A percentile compares a stretch with the other conserved stretches of the same genome.
These are phyloP conservation scores for Xenotilapia flavipinnis DNA, from an alignment of 2,113 vertebrate genomes.

Conservation along the genomic window DNA sequence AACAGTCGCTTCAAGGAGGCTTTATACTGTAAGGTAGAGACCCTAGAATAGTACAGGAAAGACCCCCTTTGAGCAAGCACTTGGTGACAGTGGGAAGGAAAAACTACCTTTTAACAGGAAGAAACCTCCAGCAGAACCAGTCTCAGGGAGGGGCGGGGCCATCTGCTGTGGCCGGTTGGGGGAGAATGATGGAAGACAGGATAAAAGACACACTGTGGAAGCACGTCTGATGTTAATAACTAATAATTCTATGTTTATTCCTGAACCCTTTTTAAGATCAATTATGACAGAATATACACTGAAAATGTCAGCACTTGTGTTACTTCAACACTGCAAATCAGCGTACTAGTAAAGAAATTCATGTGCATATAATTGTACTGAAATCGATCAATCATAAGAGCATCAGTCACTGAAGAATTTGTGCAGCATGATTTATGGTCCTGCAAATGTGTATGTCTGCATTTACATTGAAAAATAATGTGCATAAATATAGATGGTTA, in stretches of 20 bases:
- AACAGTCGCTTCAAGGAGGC: background rate
- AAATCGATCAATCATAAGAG: background rate
- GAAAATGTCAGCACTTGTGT: background rate
- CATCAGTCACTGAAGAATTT: background rate
- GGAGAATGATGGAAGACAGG: background rate
- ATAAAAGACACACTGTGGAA: background rate
- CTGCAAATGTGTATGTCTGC: background rate
- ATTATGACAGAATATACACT: background rate
- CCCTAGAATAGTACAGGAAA: background rate
- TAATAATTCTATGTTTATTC: background rate
- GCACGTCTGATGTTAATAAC: background rate
- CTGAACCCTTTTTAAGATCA: background rate
- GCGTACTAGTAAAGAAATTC: background rate
- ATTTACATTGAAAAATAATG: background rate
- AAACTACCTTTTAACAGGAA: background rate
- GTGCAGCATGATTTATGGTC: background rate
- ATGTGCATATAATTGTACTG: background rate
- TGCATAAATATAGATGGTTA: background rate
- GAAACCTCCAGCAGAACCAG: background rate
- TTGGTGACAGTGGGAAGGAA: background rate
- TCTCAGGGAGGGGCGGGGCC: background rate
- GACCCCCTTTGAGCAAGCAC: background rate
- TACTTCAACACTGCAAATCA: background rate
- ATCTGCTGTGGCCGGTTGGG: background rate
- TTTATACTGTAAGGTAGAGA: background rate